phyloP scores from a whole-genome alignment of 1,140 invertebrate genomes.

The Trichoplusia ni region DNA sequence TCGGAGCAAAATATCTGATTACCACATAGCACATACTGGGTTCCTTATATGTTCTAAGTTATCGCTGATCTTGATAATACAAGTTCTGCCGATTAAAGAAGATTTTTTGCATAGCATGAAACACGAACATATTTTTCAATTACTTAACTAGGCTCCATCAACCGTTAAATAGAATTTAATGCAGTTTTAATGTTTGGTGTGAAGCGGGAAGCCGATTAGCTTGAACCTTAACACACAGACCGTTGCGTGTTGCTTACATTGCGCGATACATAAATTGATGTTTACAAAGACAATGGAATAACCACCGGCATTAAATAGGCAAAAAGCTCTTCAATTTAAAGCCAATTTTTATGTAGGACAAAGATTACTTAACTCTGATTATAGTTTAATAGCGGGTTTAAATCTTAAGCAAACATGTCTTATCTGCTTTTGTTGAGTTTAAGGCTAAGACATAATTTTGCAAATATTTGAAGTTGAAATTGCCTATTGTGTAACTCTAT shows the following conservation, averaged over 20 bases:
- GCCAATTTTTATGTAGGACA: conserved; percentile 57
- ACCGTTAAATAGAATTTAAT: conserved; percentile 72
- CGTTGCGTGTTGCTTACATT: conserved; percentile 42
- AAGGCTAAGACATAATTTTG: neutral
- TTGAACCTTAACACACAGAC: conserved; percentile 31
- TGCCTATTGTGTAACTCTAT: too few relatives aligned
- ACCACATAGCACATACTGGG: neutral
- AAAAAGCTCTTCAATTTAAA: conserved; percentile 47
- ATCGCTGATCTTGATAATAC: conserved; percentile 6
- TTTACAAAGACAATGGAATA: conserved; percentile 57
- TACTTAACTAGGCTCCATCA: conserved; percentile 65
- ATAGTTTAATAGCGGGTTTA: conserved; percentile 28
- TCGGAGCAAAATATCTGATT: conserved; percentile 18
- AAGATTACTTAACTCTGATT: conserved; percentile 39
- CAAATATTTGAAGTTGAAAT: neutral
- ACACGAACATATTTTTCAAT: conserved; percentile 60
- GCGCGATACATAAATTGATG: conserved; percentile 56
- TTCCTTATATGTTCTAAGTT: neutral
- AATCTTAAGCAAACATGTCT: conserved; percentile 30
- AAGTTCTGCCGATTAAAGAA: conserved; percentile 20
- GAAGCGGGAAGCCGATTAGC: conserved; percentile 58
- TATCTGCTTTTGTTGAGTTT: conserved; percentile 1
- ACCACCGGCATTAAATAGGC: conserved; percentile 40
- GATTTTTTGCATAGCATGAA: conserved; percentile 49
- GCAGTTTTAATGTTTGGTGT: conserved; percentile 72